Evolutionary conservation across 2,113 vertebrate genomes (phyloP).

Genomic region (Saguinus midas): DNA sequence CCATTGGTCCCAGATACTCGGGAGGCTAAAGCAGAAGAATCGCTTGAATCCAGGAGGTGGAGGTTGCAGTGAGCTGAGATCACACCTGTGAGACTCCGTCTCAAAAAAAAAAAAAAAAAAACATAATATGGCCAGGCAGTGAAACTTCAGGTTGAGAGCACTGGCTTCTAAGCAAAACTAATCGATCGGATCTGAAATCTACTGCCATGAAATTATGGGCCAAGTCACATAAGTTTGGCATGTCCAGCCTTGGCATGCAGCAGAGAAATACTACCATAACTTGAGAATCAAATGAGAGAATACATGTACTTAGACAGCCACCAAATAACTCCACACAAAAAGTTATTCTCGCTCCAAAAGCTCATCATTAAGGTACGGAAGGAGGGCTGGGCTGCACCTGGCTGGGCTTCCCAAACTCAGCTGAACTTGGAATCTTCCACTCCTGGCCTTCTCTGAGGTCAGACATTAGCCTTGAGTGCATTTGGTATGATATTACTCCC

Average conservation of each 20-base stretch:
- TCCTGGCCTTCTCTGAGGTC: slow-evolving; percentile 76
- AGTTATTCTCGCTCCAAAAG: background rate
- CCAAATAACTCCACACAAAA: background rate
- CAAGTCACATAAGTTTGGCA: background rate
- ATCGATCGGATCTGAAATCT: background rate
- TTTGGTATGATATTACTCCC: slow-evolving; percentile 83
- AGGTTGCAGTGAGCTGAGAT: no score
- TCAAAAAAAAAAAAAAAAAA: no score
- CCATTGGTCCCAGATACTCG: no score
- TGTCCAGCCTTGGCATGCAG: background rate
- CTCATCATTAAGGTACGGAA: background rate
- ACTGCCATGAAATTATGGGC: accelerated
- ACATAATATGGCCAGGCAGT: background rate
- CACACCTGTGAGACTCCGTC: no score
- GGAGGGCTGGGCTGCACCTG: slow-evolving; percentile 7
- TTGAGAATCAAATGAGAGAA: background rate
- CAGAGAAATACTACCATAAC: background rate
- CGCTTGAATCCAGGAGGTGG: no score
- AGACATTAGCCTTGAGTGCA: slow-evolving; percentile 88
- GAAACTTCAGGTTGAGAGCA: background rate
- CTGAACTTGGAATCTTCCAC: slow-evolving; percentile 24
- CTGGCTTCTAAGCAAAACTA: background rate
- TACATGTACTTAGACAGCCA: background rate
- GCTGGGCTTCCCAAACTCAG: background rate
- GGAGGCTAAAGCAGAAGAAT: no score